Evolutionary conservation across 2,888 invertebrate genomes (phyloP), one percentile per base, ranked within the genome.

Genomic region (Drosophila anomalipes): DNA sequence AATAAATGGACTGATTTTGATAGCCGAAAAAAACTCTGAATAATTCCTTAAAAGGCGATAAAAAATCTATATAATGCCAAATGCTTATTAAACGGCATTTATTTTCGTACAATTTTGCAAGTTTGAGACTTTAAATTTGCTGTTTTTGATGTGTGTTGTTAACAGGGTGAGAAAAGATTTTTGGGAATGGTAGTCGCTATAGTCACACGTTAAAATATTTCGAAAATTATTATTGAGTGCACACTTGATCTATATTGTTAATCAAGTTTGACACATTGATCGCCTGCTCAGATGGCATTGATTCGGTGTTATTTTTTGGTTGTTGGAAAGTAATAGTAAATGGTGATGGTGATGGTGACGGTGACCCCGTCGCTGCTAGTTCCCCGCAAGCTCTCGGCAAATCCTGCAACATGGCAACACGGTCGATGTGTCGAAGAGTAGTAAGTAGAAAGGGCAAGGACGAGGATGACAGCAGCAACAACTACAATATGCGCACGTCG

Each of bases 401-500:
- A 70, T 53, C 70, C 49, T 19, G 28, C 49, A 39, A 49, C 58
- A 68, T 57, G 70, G 35, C 69, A 70, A 57, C 33, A 57, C 16
- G 56, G 44, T 37, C 37, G 37, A n/a, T 4, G 58, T 49, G 41
- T 26, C 41, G n/a, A 30, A 41, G 57, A 49, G 30, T 14, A 33
- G 54, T 32, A 57, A 9, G 39, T 28, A 5, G 39, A 30, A 30
- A 61, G 10, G 51, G 44, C 54, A 62, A 32, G 62, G 33, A 51
- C 19, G 37, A 47, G 61, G 82, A 39, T 52, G 70, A 70, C 53
- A 70, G 68, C 77, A 70, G 71, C 68, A 35, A 41, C 39, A 39
- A 28, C 63, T 71, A 70, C 81, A 73, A 81, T 74, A 83, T 77
- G 86, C 71, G 65, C 83, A 86, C 83, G 82, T 83, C 74, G 77